phyloP scores from a whole-genome alignment of 1,140 invertebrate genomes.

The Capitella teleta region DNA sequence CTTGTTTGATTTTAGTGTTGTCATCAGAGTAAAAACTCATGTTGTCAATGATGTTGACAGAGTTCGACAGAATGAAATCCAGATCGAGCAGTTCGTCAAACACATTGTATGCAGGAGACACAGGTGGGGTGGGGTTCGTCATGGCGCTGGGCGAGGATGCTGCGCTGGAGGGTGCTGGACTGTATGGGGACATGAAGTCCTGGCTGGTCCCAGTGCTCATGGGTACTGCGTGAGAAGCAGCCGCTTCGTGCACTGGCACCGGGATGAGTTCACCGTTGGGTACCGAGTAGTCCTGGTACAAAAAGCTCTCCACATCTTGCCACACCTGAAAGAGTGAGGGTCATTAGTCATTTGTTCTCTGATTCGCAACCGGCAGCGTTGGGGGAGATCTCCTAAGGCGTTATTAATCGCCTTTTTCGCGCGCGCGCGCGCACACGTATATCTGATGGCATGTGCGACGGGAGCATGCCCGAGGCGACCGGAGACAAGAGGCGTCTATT shows the following conservation, averaged over 20 bases:
- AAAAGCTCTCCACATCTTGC: slow-evolving; percentile 30
- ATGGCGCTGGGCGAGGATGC: slow-evolving; percentile 5
- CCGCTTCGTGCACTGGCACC: background rate
- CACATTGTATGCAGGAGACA: slow-evolving; percentile 1
- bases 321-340: slow-evolving; percentile 29
- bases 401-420: too few species aligned
- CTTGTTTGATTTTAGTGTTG: background rate
- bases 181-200: too few species aligned
- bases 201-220: too few species aligned
- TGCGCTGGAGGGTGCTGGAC: background rate
- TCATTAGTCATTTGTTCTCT: too few species aligned
- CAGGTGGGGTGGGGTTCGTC: slow-evolving; percentile 9
- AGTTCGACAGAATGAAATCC: slow-evolving; percentile 38
- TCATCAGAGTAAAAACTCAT: slow-evolving; percentile 22
- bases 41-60: slow-evolving; percentile 17
- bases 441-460: too few species aligned
- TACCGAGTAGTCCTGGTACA: slow-evolving; percentile 27
- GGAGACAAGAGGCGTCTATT: too few species aligned
- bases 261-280: slow-evolving; percentile 1
- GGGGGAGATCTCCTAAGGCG: too few species aligned
- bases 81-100: slow-evolving; percentile 37
- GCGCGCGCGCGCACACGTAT: too few species aligned
- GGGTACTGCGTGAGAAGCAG: too few species aligned
- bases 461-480: too few species aligned
- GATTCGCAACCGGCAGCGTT: too few species aligned